Evolutionary conservation across 2,888 invertebrate genomes (phyloP).

Genomic region (Dolichopus griseipennis): DNA sequence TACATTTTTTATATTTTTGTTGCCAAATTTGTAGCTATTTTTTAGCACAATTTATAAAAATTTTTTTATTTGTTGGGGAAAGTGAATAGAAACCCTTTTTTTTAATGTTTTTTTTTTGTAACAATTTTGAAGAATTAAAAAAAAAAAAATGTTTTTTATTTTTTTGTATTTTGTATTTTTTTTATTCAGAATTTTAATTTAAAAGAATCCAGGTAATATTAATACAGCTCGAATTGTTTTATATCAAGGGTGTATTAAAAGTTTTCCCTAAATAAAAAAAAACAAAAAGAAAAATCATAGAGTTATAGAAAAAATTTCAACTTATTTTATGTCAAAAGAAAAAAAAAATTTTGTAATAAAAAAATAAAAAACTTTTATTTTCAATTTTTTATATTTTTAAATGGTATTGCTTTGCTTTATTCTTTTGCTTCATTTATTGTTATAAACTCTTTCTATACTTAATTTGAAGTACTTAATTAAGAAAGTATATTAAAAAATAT

Average conservation of each 20-base stretch:
- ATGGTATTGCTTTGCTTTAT: neutral
- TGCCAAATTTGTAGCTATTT: constrained; percentile 1
- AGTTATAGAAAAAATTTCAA: neutral
- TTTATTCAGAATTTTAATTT: no score
- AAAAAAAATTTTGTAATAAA: no score
- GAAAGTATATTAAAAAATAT: neutral
- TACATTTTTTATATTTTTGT: neutral
- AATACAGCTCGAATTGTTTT: no score
- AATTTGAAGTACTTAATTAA: constrained; percentile 6
- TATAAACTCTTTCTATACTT: neutral
- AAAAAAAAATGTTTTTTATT: no score
- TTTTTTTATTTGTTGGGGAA: neutral
- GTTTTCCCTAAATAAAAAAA: neutral
- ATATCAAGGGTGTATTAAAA: no score
- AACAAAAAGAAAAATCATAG: neutral
- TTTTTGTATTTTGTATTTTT: no score
- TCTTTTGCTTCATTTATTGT: no score
- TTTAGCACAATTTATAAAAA: neutral
- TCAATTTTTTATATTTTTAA: neutral
- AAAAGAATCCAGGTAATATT: no score
- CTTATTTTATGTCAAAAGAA: no score
- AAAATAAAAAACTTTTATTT: no score
- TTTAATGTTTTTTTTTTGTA: neutral
- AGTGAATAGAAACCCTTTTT: neutral
- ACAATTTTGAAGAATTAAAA: no score